phyloP scores from a whole-genome alignment of 1,140 invertebrate species.

The Nomia melanderi region DNA sequence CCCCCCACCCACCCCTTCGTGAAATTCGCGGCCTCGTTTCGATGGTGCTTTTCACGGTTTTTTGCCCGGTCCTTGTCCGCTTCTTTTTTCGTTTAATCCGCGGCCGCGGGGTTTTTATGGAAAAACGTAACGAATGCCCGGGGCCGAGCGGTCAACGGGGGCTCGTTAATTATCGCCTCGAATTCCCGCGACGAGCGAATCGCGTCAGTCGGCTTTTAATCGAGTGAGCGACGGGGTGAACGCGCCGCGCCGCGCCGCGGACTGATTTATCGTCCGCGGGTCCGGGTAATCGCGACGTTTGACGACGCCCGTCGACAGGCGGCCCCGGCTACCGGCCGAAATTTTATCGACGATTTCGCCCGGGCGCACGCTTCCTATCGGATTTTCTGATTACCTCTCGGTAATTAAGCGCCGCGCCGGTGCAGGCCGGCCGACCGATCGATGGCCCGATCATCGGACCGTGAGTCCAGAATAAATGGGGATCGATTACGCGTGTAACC shows the following conservation, averaged over 20 bases:
- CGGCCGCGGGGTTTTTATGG: conserved; percentile 31
- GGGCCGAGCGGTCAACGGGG: neutral
- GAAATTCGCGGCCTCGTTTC: conserved; percentile 51
- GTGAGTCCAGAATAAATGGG: conserved; percentile 14
- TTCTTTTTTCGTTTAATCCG: conserved; percentile 19
- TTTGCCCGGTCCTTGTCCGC: neutral
- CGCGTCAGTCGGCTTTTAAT: conserved; percentile 53
- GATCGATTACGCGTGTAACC: conserved; percentile 44
- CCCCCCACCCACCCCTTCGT: neutral
- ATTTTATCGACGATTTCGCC: conserved; percentile 9
- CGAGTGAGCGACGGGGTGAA: conserved; percentile 12
- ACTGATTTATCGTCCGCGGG: conserved; percentile 49
- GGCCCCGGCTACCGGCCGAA: neutral
- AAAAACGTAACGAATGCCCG: conserved; percentile 53
- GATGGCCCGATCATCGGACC: conserved; percentile 2
- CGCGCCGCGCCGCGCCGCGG: neutral
- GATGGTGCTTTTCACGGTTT: conserved; percentile 21
- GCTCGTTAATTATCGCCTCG: conserved; percentile 57
- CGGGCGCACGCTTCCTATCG: too few relatives aligned
- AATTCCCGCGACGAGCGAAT: conserved; percentile 47
- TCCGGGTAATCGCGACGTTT: conserved; percentile 42
- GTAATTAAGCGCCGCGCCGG: neutral
- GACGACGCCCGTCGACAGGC: neutral
- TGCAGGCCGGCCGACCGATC: conserved; percentile 2
- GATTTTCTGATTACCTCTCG: conserved; percentile 28